phyloP scores from a whole-genome alignment of 2,797 vertebrate species.

The Lacerta viridis region DNA sequence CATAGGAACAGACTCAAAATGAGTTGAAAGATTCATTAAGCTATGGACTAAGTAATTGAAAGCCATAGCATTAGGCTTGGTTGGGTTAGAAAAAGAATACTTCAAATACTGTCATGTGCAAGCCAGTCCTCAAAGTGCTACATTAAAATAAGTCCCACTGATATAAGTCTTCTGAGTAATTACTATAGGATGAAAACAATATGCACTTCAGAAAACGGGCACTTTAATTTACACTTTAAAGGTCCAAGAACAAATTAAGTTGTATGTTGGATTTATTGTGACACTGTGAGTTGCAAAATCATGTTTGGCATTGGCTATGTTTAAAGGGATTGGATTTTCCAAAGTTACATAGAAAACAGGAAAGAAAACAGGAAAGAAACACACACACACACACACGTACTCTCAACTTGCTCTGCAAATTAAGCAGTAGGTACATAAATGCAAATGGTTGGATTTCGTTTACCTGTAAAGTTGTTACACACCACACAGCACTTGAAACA shows the following conservation, averaged over 20 bases:
- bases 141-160: neutral
- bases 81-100: neutral
- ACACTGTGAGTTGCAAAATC: neutral
- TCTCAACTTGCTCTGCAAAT: neutral
- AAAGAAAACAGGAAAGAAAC: neutral
- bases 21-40: constrained; percentile 30
- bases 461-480: neutral
- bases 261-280: constrained; percentile 1
- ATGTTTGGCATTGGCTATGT: neutral
- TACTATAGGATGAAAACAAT: constrained; percentile 18
- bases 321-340: constrained; percentile 8
- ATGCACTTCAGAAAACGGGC: constrained; percentile 22
- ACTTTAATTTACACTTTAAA: neutral
- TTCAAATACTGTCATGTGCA: constrained; percentile 22
- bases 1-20: constrained; percentile 42
- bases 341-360: neutral
- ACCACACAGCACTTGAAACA: no score
- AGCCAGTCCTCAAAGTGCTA: constrained; percentile 29
- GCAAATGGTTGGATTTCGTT: neutral
- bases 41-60: neutral
- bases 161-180: constrained; percentile 28
- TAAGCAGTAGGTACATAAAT: neutral
- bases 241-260: constrained; percentile 29
- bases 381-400: no score
- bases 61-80: constrained; percentile 15